phyloP scores from a whole-genome alignment of 1,140 invertebrate genomes.

The Phocides pigmalion region DNA sequence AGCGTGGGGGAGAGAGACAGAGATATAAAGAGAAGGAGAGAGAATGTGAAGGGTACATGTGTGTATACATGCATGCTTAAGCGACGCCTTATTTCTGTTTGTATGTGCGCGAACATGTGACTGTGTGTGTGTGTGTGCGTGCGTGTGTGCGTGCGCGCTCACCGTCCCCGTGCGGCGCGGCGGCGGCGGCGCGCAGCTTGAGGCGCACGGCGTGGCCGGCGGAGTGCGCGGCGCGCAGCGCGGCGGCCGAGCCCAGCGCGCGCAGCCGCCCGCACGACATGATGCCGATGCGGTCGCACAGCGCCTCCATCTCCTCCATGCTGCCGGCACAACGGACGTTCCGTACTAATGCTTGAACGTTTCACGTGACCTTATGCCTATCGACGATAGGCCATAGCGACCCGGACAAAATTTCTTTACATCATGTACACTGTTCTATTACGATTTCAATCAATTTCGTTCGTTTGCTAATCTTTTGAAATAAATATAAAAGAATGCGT shows the following conservation, averaged over 20 bases:
- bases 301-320: conserved; percentile 95
- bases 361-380: too few species aligned
- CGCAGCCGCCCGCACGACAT: conserved; percentile 91
- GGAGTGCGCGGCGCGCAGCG: conserved; percentile 84
- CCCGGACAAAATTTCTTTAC: too few species aligned
- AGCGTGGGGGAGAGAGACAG: too few species aligned
- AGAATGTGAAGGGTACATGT: background rate
- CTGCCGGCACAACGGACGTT: conserved; percentile 71
- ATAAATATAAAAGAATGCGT: too few species aligned
- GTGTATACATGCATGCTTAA: background rate
- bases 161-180: conserved; percentile 1
- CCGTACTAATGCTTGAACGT: too few species aligned
- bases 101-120: background rate
- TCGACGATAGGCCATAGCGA: too few species aligned
- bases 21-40: too few species aligned
- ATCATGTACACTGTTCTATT: too few species aligned
- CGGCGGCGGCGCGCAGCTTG: conserved; percentile 38
- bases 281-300: conserved; percentile 91
- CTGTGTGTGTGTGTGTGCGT: background rate
- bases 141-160: background rate
- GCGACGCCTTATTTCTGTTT: background rate
- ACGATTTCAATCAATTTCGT: too few species aligned
- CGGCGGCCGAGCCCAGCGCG: conserved; percentile 84
- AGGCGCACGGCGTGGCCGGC: conserved; percentile 80
- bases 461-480: too few species aligned